A percentile compares a stretch with the other conserved stretches of the same genome.
Conservation (phyloP, 1,140 invertebrate species). For the Drosophila fuyamai region DNA sequence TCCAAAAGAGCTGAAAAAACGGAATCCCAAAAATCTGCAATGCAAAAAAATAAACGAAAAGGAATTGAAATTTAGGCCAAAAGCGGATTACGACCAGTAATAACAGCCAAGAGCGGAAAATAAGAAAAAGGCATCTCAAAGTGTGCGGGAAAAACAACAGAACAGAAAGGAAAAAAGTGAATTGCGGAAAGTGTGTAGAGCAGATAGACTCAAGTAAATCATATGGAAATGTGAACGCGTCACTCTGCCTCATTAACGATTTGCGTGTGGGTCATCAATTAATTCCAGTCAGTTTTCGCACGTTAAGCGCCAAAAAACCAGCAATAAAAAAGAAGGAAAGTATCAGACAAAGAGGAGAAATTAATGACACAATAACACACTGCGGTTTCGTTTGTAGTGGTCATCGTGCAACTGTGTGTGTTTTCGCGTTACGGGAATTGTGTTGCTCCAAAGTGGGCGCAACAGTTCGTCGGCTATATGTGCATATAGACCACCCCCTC, state of each 20-base stretch:
- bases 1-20: conserved; percentile 28
- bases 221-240: conserved; percentile 66
- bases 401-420: conserved; percentile 20
- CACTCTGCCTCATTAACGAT: conserved; percentile 66
- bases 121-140: conserved; percentile 3
- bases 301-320: conserved; percentile 59
- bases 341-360: conserved; percentile 29
- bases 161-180: conserved; percentile 63
- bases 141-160: conserved; percentile 41
- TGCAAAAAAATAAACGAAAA: conserved; percentile 39
- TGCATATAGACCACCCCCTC: background rate
- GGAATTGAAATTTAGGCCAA: conserved; percentile 77
- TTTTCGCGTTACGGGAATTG: conserved; percentile 8
- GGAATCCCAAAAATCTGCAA: conserved; percentile 20
- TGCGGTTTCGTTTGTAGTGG: conserved; percentile 64
- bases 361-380: conserved; percentile 70
- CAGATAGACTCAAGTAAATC: conserved; percentile 58
- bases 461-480: conserved; percentile 9
- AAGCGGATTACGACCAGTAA: conserved; percentile 71
- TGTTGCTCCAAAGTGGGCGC: conserved; percentile 7
- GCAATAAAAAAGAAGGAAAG: conserved; percentile 14
- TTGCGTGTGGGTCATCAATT: conserved; percentile 70
- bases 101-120: conserved; percentile 48
- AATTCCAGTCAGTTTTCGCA: conserved; percentile 68
- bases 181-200: conserved; percentile 52